Evolutionary conservation across 2,113 vertebrate genomes (phyloP), one percentile per base, ranked within the genome.

Genomic region (Grammomys surdaster): DNA sequence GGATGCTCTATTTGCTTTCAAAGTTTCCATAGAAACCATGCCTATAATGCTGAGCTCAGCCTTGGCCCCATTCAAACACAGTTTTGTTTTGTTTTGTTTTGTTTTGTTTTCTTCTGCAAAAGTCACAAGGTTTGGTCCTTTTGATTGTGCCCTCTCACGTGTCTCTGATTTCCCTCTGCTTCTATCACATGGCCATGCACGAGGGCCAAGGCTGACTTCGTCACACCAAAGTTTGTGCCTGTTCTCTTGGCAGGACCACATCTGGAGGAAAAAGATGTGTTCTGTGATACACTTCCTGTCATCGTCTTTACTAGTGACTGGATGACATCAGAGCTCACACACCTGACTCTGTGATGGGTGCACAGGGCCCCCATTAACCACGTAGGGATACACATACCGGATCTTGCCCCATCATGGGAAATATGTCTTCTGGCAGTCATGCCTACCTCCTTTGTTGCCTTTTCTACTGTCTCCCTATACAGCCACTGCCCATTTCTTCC

Each of bases 11-110:
- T 95, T 98, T 97, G 91, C 95, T 96, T 97, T 93, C 58, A 36
- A 84, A 81, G 77, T 96, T 93, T 97, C 96, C 96, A 3, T 89
- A 93, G 97, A 96, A 97, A 97, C 94, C 58, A 22, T 11, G 46
- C 10, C 10, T 78, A 33, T 60, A 90, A 78, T 14, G 48, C 85
- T 95, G 51, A 90, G 89, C 81, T 93, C 81, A 80, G 91, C 33
- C 87, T 96, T 87, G 97, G 89, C 91, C 90, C 77, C 78, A 72
- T 91, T 77, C 5, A 6, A 40, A 86, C 88, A 92, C 82, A 14
- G 46, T 46, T 46, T 46, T n/a, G n/a, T n/a, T n/a, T n/a, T n/a
- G n/a, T n/a, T n/a, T n/a, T n/a, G n/a, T n/a, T n/a, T 28, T 46
- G 3, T 46, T 46, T 88, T 92, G 89, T 69, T 56, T 73, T 46